These are phyloP conservation scores for Iselma pallidipennis DNA, from an alignment of 2,888 invertebrate genomes.

Conservation along the genomic window DNA sequence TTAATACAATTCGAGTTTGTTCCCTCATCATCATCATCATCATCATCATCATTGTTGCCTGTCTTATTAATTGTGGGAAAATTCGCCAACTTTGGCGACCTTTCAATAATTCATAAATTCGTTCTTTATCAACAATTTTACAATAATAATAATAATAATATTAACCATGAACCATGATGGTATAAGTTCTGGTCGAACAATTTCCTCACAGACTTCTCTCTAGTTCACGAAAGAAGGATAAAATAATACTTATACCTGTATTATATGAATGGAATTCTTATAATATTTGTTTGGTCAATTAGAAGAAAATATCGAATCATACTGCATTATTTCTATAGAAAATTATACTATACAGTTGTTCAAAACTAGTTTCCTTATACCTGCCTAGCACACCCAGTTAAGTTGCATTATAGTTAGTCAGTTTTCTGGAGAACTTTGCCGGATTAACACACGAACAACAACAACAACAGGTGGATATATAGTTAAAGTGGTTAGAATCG, in stretches of 20 bases:
- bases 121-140: neutral
- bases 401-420: conserved; percentile 27
- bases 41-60: no score
- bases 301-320: conserved; percentile 44
- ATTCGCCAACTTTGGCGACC: no score
- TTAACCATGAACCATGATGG: neutral
- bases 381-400: conserved; percentile 31
- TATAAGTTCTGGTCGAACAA: neutral
- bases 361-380: conserved; percentile 35
- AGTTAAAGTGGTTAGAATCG: neutral
- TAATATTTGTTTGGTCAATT: conserved; percentile 43
- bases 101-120: no score
- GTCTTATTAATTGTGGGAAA: no score
- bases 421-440: conserved; percentile 12
- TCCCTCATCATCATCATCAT: no score
- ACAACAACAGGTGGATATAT: conserved; percentile 8
- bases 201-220: neutral
- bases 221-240: neutral
- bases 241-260: conserved; percentile 1
- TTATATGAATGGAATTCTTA: conserved; percentile 43
- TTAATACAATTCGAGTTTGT: no score
- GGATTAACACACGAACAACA: no score
- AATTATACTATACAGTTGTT: neutral
- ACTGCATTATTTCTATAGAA: neutral
- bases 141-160: no score